Conservation (phyloP, 1,140 invertebrate genomes). For the Bombus vancouverensis region DNA sequence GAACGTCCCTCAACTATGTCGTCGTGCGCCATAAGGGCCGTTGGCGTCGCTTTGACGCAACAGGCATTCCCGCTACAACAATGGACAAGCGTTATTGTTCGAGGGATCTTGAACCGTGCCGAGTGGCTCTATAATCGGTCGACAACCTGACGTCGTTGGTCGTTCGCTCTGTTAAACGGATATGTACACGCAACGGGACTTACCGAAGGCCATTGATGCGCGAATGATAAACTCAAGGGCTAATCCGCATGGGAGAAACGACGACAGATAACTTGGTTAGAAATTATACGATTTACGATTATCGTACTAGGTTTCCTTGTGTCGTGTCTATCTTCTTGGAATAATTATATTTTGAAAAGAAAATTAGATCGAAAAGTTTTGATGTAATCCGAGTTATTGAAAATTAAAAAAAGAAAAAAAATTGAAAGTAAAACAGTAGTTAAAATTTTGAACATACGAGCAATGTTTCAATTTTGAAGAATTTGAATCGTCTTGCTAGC, state of each 20-base stretch:
- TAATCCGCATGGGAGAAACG: not conserved
- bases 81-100: conserved; percentile 60
- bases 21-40: conserved; percentile 20
- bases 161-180: not conserved
- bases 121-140: conserved; percentile 42
- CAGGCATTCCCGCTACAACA: conserved; percentile 48
- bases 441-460: no score
- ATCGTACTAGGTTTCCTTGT: not conserved
- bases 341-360: not conserved
- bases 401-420: no score
- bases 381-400: no score
- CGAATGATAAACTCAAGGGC: not conserved
- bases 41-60: conserved; percentile 40
- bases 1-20: not conserved
- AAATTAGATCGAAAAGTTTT: no score
- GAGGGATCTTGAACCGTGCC: conserved; percentile 45
- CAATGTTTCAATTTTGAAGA: not conserved
- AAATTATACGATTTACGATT: not conserved
- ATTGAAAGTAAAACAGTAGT: no score
- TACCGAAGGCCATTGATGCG: not conserved
- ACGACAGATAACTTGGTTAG: not conserved
- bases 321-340: not conserved
- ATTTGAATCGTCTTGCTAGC: not conserved
- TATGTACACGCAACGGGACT: not conserved
- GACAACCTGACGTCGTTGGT: not conserved